Evolutionary conservation across 2,113 vertebrate species (phyloP).

Genomic region (Myanophis thanlyinensis): DNA sequence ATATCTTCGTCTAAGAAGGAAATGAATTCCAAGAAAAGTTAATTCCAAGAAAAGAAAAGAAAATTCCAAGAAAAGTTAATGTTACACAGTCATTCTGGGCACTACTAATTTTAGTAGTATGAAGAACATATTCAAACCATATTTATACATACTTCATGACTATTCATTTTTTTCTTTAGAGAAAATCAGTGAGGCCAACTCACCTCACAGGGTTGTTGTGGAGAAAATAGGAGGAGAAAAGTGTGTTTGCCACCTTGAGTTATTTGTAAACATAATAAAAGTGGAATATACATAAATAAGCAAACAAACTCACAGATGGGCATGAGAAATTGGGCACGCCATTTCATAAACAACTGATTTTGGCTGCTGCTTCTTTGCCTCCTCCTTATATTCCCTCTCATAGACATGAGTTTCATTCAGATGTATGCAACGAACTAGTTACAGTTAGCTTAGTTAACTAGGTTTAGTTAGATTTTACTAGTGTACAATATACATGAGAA

Average conservation of each 20-base stretch:
- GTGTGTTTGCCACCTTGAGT: neutral
- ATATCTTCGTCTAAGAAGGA: slow-evolving; percentile 47
- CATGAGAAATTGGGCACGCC: slow-evolving; percentile 60
- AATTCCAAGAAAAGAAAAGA: no score
- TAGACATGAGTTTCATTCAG: neutral
- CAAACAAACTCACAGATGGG: neutral
- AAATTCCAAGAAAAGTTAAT: slow-evolving; percentile 54
- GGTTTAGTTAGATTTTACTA: slow-evolving; percentile 56
- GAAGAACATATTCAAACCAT: slow-evolving; percentile 19
- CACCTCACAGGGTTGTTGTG: neutral
- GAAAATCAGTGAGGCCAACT: neutral
- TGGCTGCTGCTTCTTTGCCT: neutral
- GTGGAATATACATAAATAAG: neutral
- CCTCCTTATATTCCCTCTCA: neutral
- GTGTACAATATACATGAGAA: slow-evolving; percentile 44
- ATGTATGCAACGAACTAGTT: slow-evolving; percentile 40
- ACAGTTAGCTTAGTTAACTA: slow-evolving; percentile 41
- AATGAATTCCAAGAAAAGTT: slow-evolving; percentile 52
- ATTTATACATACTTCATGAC: slow-evolving; percentile 10
- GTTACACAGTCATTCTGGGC: slow-evolving; percentile 26
- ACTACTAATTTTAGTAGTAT: slow-evolving; percentile 39
- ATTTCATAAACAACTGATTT: slow-evolving; percentile 55
- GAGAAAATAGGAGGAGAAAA: neutral
- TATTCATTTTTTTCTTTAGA: slow-evolving; percentile 39
- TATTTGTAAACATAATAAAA: neutral